Base-by-base conservation (phyloP, 2,888 invertebrate genomes). In the Reticulitermes lucifugus region DNA sequence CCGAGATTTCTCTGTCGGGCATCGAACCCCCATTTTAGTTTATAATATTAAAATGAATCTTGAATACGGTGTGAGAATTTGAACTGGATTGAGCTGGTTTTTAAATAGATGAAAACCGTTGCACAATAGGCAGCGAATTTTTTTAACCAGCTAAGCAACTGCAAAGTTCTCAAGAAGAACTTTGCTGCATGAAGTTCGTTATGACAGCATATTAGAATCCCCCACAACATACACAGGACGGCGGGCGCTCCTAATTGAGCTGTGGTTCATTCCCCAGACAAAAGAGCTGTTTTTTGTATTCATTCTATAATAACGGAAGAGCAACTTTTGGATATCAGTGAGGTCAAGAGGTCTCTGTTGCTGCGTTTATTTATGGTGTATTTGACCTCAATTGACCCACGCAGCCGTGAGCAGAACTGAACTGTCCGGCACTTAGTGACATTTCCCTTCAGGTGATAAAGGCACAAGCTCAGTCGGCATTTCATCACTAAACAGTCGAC, bases 271-370 rank as follows among this genome's bases (percentile, higher is more conserved):
- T 65, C 65, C 65, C 9, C 10, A 65, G n/a, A 65, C 65, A 65
- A 65, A 65, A 65, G n/a, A 12, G 4, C 3, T 65, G 65, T 25
- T 5, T 65, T n/a, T 65, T 65, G n/a, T 65, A 65, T 65, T 65
- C 65, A 65, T 25, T 7, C 25, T n/a, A 65, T 65, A 65, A 65
- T 65, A 9, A 65, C 25, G 25, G 25, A 6, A 4, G 14, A 25
- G 65, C 65, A 6, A 65, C n/a, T n/a, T 12, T 14, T 25, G 25
- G 79, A 25, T 79, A 51, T 51, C 22, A 79, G 51, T 55, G 79
- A 79, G 79, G 79, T 79, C 79, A 51, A 79, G 51, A 79, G 79
- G 79, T 79, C 79, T 25, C 79, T 79, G 79, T 46, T 51, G 25
- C 79, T 25, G 79, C 51, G 43, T 79, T 79, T 79, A 79, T 79